Percentiles rank a stretch among this genome's conserved stretches.
These are phyloP conservation scores for Hypolimnas misippus DNA, from an alignment of 2,888 invertebrate genomes.

Conservation along the genomic window DNA sequence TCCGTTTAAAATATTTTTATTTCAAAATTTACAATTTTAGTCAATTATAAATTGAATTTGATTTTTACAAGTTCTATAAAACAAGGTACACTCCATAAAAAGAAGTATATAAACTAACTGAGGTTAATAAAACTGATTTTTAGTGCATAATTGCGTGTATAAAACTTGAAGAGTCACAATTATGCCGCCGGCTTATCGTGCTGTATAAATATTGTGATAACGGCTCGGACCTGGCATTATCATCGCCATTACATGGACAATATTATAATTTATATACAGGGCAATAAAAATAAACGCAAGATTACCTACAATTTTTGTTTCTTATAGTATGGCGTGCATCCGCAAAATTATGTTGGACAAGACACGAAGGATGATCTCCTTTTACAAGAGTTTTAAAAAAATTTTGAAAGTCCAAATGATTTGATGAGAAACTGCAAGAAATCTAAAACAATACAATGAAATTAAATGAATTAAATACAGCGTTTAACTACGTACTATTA, in stretches of 20 bases:
- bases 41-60: too few relatives aligned
- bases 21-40: too few relatives aligned
- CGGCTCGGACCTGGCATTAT: conserved; percentile 17
- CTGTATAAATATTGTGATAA: conserved; percentile 22
- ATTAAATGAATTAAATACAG: too few relatives aligned
- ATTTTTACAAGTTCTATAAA: not conserved
- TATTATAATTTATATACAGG: not conserved
- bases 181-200: conserved; percentile 23
- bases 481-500: too few relatives aligned
- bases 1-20: too few relatives aligned
- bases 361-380: too few relatives aligned
- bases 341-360: too few relatives aligned
- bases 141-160: conserved; percentile 25
- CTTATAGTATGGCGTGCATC: not conserved
- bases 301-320: not conserved
- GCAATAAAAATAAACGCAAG: not conserved
- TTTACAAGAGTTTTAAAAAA: too few relatives aligned
- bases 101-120: conserved; percentile 18
- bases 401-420: too few relatives aligned
- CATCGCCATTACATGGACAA: not conserved
- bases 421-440: too few relatives aligned
- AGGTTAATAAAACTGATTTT: conserved; percentile 21
- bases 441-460: too few relatives aligned
- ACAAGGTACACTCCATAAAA: conserved; percentile 10
- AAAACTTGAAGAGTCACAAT: conserved; percentile 28